Conservation (phyloP, 2,888 invertebrate species). For the Ochropleura plecta region DNA sequence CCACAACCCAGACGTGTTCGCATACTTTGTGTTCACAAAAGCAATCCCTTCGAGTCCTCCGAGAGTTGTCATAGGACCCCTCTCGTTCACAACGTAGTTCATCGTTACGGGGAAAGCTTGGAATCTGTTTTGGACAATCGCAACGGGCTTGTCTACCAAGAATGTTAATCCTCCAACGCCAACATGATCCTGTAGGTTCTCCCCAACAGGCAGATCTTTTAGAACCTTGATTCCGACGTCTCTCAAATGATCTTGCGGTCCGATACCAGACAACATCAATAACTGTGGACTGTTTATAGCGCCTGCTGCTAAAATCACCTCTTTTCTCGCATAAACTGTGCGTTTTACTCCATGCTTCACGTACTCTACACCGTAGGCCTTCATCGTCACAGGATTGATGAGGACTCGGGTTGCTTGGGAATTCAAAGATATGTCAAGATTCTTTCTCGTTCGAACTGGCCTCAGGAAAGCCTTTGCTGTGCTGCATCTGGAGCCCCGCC, state of each 20-base stretch:
- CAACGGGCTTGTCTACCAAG: conserved; percentile 95
- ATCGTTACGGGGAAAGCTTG: conserved; percentile 95
- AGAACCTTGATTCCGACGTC: conserved; percentile 93
- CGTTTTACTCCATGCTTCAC: conserved; percentile 93
- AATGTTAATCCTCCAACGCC: conserved; percentile 96
- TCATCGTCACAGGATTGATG: conserved; percentile 93
- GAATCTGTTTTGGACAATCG: conserved; percentile 95
- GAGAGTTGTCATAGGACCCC: conserved; percentile 96
- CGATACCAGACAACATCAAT: conserved; percentile 97
- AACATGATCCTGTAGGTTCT: conserved; percentile 97
- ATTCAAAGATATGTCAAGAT: conserved; percentile 95
- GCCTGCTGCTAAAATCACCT: conserved; percentile 97
- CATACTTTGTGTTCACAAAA: conserved; percentile 96
- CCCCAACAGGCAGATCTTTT: conserved; percentile 94
- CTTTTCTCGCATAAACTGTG: conserved; percentile 93
- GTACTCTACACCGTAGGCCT: conserved; percentile 95
- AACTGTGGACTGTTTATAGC: conserved; percentile 98
- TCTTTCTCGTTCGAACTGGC: conserved; percentile 93
- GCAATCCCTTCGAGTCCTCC: conserved; percentile 97
- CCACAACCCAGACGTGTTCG: conserved; percentile 94
- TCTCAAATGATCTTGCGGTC: conserved; percentile 93
- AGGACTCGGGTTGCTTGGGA: conserved; percentile 94
- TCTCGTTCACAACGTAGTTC: conserved; percentile 94
- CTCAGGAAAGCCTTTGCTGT: conserved; percentile 97
- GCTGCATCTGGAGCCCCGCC: conserved; percentile 95